These are phyloP conservation scores for Brenthis ino DNA, from an alignment of 2,888 invertebrate genomes.

Conservation along the genomic window DNA sequence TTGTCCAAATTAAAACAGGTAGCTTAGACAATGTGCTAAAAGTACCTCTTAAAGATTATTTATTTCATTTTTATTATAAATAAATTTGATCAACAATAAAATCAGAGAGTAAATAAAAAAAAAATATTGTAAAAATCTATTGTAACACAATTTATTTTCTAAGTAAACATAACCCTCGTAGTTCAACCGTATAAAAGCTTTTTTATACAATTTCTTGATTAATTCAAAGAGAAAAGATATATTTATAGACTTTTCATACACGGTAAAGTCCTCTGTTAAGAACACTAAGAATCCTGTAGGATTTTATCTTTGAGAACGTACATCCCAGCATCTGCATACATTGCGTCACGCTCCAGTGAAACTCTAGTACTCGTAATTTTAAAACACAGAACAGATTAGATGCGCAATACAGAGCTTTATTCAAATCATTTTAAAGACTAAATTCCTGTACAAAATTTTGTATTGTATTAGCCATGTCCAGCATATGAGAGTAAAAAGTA, in stretches of 20 bases:
- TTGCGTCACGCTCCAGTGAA: slow-evolving; percentile 54
- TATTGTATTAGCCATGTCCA: slow-evolving; percentile 75
- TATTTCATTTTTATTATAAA: too few relatives aligned
- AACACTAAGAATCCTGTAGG: slow-evolving; percentile 37
- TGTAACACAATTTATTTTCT: too few relatives aligned
- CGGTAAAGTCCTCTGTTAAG: slow-evolving; percentile 28
- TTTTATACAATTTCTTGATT: background rate
- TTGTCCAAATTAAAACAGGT: too few relatives aligned
- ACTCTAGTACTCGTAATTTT: slow-evolving; percentile 49
- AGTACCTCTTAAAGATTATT: too few relatives aligned
- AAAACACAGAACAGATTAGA: slow-evolving; percentile 40
- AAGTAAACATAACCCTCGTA: too few relatives aligned
- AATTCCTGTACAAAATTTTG: slow-evolving; percentile 43
- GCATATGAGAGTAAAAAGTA: slow-evolving; percentile 71
- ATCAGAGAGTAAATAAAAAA: too few relatives aligned
- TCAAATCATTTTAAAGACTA: slow-evolving; percentile 38
- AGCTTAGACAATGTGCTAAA: too few relatives aligned
- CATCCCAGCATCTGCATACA: slow-evolving; percentile 50
- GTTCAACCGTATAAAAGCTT: background rate
- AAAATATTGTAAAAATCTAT: too few relatives aligned
- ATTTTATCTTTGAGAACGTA: slow-evolving; percentile 45
- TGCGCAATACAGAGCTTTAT: slow-evolving; percentile 38
- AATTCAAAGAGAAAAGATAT: slow-evolving; percentile 7
- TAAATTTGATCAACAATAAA: too few relatives aligned
- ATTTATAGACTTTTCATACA: slow-evolving; percentile 22